Evolutionary conservation across 2,888 invertebrate species (phyloP).

Genomic region (Caprella mutica): DNA sequence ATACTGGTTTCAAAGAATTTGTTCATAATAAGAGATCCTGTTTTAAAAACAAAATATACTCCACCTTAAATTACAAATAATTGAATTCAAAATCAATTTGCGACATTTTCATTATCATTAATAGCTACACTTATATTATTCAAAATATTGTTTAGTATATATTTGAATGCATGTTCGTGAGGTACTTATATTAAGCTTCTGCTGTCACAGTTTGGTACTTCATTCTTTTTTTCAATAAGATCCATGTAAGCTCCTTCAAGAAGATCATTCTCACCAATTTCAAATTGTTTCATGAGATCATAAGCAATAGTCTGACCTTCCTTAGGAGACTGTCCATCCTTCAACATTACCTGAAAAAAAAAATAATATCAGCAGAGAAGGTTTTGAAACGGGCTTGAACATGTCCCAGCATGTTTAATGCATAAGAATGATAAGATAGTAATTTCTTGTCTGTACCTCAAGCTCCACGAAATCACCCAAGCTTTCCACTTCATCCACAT

Average conservation of each 20-base stretch:
- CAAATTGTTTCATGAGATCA: conserved; percentile 55
- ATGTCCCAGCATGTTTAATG: background rate
- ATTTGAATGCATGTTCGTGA: too few species aligned
- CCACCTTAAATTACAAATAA: too few species aligned
- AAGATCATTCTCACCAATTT: conserved; percentile 51
- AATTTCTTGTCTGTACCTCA: conserved; percentile 46
- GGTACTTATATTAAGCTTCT: too few species aligned
- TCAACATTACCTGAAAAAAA: conserved; percentile 47
- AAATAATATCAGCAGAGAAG: background rate
- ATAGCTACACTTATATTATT: too few species aligned
- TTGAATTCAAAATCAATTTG: too few species aligned
- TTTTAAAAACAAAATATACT: too few species aligned
- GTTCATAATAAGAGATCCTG: too few species aligned
- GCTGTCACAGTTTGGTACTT: too few species aligned
- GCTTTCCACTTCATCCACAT: conserved; percentile 68
- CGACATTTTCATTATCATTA: too few species aligned
- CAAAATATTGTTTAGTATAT: too few species aligned
- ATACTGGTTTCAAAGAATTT: too few species aligned
- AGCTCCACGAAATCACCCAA: conserved; percentile 74
- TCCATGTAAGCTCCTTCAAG: conserved; percentile 67
- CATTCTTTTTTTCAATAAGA: conserved; percentile 42
- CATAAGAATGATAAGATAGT: background rate
- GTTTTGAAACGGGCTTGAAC: background rate
- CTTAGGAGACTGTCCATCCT: conserved; percentile 52
- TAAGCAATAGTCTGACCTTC: conserved; percentile 60